Percentiles rank a stretch among this genome's conserved stretches.
Evolutionary conservation across 2,113 vertebrate species (phyloP).

Genomic region (Chaetura pelagica): DNA sequence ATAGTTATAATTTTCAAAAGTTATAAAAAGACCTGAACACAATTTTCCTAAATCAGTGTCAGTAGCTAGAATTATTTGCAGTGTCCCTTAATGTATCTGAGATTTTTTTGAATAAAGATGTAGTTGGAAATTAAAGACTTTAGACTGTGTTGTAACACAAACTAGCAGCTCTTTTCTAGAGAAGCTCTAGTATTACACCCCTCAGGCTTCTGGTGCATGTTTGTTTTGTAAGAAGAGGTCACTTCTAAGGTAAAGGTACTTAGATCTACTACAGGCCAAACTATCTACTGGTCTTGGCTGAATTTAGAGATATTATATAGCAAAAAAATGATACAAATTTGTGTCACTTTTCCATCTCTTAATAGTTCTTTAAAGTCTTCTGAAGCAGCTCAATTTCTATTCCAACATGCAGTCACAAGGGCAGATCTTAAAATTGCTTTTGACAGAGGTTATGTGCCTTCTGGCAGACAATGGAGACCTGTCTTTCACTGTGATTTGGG

Average conservation of each 20-base stretch:
- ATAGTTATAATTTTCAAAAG: background rate
- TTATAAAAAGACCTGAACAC: background rate
- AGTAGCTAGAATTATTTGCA: background rate
- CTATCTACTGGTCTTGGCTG: background rate
- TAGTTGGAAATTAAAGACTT: background rate
- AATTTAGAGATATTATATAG: background rate
- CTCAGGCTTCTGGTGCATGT: background rate
- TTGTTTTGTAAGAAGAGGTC: background rate
- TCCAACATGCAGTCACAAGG: background rate
- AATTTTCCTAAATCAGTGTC: background rate
- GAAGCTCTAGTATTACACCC: background rate
- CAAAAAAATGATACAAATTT: background rate
- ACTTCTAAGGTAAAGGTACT: background rate
- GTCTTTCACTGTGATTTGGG: background rate
- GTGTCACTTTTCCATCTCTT: background rate
- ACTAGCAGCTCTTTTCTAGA: background rate
- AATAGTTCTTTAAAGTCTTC: conserved; percentile 17
- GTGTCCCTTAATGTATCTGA: background rate
- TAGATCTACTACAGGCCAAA: background rate
- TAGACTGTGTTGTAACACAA: background rate
- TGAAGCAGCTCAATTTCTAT: background rate
- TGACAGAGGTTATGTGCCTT: conserved; percentile 40
- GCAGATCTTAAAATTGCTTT: conserved; percentile 15
- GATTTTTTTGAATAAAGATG: background rate
- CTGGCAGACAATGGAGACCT: conserved; percentile 13